Base-by-base conservation (phyloP, 2,797 vertebrate genomes). In the Emys orbicularis region DNA sequence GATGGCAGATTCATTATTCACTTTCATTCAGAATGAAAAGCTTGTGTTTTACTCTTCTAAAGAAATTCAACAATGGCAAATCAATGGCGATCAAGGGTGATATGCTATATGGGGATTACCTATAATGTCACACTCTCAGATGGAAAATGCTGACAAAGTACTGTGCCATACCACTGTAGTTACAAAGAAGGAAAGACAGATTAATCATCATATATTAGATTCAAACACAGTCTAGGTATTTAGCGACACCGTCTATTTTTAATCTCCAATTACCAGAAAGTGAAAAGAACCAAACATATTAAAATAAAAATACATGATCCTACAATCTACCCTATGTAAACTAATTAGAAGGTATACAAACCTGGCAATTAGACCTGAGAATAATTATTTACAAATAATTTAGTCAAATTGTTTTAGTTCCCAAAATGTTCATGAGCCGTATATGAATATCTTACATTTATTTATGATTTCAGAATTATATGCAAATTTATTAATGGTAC, bases 31-130 rank as follows among this genome's bases (percentile, higher is more conserved):
- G 12, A 96, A 15, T 27, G 8, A 90, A 96, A 92, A 68, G 21
- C 5, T 77, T 54, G 19, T 29, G 6, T 5, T 92, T 94, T 89
- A 27, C 1, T 81, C 86, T 82, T 88, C 76, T 84, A 59, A 95
- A 47, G 18, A 95, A 84, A 61, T 29, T 93, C 52, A 83, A 56
- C 37, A 95, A 90, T 95, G 95, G 25, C 31, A 90, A 94, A 94
- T 89, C 27, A 74, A 5, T 84, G 23, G 74, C 27, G 29, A 91
- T 4, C 50, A 77, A 81, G 37, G n/a, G 15, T 90, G 41, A 83
- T 9, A 88, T 41, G 50, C 77, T 76, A 65, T 52, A 57, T 1
- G 81, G 10, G 92, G 37, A 76, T 79, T 53, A 49, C 5, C 65
- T 84, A 77, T 85, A 94, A 83, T 76, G 5, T n/a, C 25, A 15